Evolutionary conservation across 92 coral and sea anemone species (phyloP), one percentile per base, ranked within the genome.

Genomic region (Muricea muricata): DNA sequence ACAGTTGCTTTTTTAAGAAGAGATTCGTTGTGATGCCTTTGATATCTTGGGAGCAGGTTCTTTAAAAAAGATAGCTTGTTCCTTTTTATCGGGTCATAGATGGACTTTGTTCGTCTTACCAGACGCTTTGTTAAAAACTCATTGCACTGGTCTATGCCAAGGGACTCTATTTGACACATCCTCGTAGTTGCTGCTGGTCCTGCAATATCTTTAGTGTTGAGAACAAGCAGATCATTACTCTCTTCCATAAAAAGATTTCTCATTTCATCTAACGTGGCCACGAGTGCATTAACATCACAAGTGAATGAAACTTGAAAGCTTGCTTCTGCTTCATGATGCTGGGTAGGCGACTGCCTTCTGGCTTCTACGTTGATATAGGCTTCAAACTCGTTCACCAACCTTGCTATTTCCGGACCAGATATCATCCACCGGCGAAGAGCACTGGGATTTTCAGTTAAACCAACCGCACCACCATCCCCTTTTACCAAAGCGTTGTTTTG

Each of bases 351-450:
- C n/a, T n/a, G n/a, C n/a, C n/a, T n/a, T n/a, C n/a, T n/a, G n/a
- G n/a, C n/a, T 21, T 52, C 81, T 4, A 79, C 9, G 48, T 72
- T 35, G 86, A 85, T 47, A 46, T 21, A 17, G 11, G 32, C 58
- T 61, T 87, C 66, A 65, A 90, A 90, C 26, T 87, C 90, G 9
- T 86, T 82, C 0, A 86, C 90, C 0, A 90, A 85, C 57, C 90
- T 39, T 17, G 93, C 93, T 61, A 90, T 90, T 70, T 87, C 89
- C 4, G 91, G 93, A 0, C 91, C 88, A 31, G 88, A 89, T 17
- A 87, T 78, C 88, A 90, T 90, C 93, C 93, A 90, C 29, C 91
- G 39, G 3, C 80, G 86, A 35, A 82, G 93, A 18, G 89, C 91
- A 35, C 13, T 28, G 0, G 89, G 83, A 67, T 90, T 87, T 29